A percentile compares a stretch with the other conserved stretches of the same genome.
Evolutionary conservation across 2,797 vertebrate species (phyloP).

Genomic region (Gobionotothen gibberifrons): DNA sequence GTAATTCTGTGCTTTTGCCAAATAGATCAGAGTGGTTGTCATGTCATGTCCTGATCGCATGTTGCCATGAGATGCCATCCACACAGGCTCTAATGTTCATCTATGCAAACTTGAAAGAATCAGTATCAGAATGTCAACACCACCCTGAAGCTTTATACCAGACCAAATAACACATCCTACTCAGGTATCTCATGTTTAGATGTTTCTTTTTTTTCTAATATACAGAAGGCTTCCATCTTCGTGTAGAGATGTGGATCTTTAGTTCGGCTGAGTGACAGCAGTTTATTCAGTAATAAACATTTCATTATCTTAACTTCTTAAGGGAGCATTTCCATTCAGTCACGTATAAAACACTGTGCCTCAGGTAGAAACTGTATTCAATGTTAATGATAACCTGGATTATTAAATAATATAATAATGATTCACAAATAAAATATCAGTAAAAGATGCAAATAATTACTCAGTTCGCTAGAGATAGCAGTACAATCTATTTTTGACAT

Average conservation of each 20-base stretch:
- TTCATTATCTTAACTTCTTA: not conserved
- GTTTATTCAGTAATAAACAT: not conserved
- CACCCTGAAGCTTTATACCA: not conserved
- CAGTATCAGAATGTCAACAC: no score
- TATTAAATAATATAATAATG: not conserved
- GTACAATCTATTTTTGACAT: not conserved
- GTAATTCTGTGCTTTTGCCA: not conserved
- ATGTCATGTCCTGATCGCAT: not conserved
- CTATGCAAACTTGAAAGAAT: slow-evolving; percentile 13
- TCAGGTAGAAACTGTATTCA: not conserved
- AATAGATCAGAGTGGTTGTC: not conserved
- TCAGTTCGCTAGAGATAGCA: no score
- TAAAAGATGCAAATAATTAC: not conserved
- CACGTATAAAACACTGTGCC: not conserved
- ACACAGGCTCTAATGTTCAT: not conserved
- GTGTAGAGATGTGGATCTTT: not conserved
- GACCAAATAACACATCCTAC: not conserved
- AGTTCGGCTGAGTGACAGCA: not conserved
- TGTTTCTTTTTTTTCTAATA: not conserved
- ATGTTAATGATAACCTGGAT: not conserved
- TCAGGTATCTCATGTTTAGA: not conserved
- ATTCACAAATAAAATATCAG: not conserved
- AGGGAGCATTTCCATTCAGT: not conserved
- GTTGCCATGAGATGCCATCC: not conserved
- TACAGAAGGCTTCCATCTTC: not conserved